Evolutionary conservation across 1,140 invertebrate species (phyloP), one percentile per base, ranked within the genome.

Genomic region (Adelges cooleyi): DNA sequence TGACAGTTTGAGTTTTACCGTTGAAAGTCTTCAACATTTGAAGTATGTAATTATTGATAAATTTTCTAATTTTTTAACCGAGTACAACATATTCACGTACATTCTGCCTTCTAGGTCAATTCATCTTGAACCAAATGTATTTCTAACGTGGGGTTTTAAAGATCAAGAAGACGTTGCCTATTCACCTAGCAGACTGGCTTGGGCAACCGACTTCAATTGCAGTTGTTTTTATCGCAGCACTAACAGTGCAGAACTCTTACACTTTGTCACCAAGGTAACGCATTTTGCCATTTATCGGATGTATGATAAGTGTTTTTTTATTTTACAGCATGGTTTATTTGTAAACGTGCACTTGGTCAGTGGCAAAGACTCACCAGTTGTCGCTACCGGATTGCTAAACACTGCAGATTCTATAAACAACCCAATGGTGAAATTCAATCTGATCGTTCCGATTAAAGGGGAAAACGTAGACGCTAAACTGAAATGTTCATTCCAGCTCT

Each of bases 151-250:
- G 54, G 54, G 54, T 18, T 62, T 62, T 46, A 62, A 62, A 33
- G 54, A 62, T 29, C 54, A 62, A 48, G 54, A 62, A 62, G 54
- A 62, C 29, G 29, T 62, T 13, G 54, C 54, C 20, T 62, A 62
- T 17, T 62, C 54, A 11, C 54, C 54, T 11, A 46, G 40, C 44
- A 38, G 40, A 46, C 4, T 62, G 15, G 54, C 54, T 15, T 62
- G 54, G 54, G 9, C 40, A 5, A 40, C 54, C 15, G 42, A 62
- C 29, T 62, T 62, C 18, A 62, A 62, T 6, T 62, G 54, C 11
- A 62, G 54, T 46, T 62, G 54, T 33, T 62, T 46, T 17, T 62
- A 62, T 23, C 54, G 54, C 4, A 62, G 54, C n/a, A 44, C 42
- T 20, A 62, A 25, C 29, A 62, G 22, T 17, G 1, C 25, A 46